A percentile compares a stretch with the other conserved stretches of the same genome.
Conservation (phyloP, 1,140 invertebrate species). For the Meloidogyne floridensis region DNA sequence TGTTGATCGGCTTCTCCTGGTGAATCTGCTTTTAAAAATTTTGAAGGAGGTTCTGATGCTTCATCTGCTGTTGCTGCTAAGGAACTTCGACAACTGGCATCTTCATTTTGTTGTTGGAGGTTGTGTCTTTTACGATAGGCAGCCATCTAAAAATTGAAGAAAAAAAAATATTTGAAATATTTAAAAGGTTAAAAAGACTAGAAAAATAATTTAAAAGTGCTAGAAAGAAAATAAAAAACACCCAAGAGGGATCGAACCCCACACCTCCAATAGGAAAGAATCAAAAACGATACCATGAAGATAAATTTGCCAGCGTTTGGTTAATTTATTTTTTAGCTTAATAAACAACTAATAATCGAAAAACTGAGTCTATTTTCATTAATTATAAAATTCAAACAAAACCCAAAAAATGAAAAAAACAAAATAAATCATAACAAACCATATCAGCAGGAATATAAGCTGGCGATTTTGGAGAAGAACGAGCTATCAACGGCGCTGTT, state of each 20-base stretch:
- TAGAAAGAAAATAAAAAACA: too few relatives aligned
- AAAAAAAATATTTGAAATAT: too few relatives aligned
- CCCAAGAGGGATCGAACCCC: too few relatives aligned
- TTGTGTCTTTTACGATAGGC: slow-evolving; percentile 39
- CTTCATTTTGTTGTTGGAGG: slow-evolving; percentile 54
- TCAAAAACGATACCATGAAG: background rate
- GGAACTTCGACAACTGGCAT: slow-evolving; percentile 52
- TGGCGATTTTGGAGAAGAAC: background rate
- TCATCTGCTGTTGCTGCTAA: slow-evolving; percentile 62
- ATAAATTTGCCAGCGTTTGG: too few relatives aligned
- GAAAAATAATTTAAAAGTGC: background rate
- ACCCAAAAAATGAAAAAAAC: background rate
- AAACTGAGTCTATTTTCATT: too few relatives aligned
- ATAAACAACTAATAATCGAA: too few relatives aligned
- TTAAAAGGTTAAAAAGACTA: background rate
- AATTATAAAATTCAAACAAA: too few relatives aligned
- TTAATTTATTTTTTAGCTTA: too few relatives aligned
- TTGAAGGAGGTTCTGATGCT: slow-evolving; percentile 48
- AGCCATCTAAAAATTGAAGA: background rate
- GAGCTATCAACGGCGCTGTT: background rate
- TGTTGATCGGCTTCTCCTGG: slow-evolving; percentile 56
- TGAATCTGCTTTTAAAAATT: slow-evolving; percentile 59
- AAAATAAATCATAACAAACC: background rate
- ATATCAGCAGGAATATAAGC: slow-evolving; percentile 5
- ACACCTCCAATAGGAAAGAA: background rate